Percentiles rank a stretch among this genome's conserved stretches.
Conservation (phyloP, 2,888 invertebrate species). For the Cephus pygmeus region DNA sequence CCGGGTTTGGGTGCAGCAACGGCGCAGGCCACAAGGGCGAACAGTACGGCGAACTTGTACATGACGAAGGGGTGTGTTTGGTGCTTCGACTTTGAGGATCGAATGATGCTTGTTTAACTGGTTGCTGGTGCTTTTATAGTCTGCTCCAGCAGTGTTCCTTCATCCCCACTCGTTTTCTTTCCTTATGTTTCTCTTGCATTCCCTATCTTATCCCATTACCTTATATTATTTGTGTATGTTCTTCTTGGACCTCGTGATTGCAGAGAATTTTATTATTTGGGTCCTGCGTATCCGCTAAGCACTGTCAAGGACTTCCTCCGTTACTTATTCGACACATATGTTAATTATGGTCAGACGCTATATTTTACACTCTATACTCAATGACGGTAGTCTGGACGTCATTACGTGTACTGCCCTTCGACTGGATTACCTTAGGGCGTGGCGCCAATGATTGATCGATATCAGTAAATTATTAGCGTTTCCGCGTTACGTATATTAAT, state of each 20-base stretch:
- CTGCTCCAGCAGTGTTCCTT: constrained; percentile 6
- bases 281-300: too few species aligned
- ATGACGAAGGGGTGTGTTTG: constrained; percentile 30
- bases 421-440: background rate
- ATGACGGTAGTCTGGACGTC: background rate
- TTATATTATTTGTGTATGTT: too few species aligned
- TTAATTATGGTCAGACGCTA: too few species aligned
- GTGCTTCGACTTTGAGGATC: constrained; percentile 32
- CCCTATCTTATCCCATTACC: too few species aligned
- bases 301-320: too few species aligned
- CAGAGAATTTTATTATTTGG: too few species aligned
- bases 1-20: constrained; percentile 65
- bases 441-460: background rate
- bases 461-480: too few species aligned
- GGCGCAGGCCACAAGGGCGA: constrained; percentile 57
- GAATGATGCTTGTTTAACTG: constrained; percentile 42
- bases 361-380: too few species aligned
- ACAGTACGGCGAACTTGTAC: constrained; percentile 51
- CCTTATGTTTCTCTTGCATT: too few species aligned
- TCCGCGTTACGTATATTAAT: too few species aligned
- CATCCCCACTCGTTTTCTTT: background rate
- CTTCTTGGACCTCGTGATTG: too few species aligned
- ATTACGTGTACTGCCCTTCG: background rate
- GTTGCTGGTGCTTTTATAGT: constrained; percentile 45
- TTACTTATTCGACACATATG: too few species aligned